Conservation (phyloP, 2,797 vertebrate species). For the Apogon talboti region DNA sequence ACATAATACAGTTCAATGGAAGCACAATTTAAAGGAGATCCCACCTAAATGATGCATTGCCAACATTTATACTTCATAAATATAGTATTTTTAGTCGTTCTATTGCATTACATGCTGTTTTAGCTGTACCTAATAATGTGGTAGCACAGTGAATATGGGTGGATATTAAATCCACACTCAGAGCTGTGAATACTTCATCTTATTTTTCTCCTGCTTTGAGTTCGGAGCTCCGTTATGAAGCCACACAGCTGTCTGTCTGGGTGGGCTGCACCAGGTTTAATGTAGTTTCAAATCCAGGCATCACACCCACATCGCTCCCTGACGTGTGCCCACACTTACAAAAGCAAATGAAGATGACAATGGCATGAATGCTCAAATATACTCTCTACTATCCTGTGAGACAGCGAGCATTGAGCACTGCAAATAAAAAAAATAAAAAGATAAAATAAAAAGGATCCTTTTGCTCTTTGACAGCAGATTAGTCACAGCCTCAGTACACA, state of each 20-base stretch:
- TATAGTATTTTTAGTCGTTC: not conserved
- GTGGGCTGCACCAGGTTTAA: slow-evolving; percentile 28
- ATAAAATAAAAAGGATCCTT: not conserved
- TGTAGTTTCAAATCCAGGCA: slow-evolving; percentile 46
- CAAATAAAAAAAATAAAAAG: slow-evolving; percentile 7
- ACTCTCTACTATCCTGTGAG: slow-evolving; percentile 19
- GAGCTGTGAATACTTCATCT: slow-evolving; percentile 41
- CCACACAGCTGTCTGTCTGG: slow-evolving; percentile 33
- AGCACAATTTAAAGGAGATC: not conserved
- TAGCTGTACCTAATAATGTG: slow-evolving; percentile 12
- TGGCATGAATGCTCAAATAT: slow-evolving; percentile 16
- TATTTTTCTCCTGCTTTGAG: slow-evolving; percentile 27
- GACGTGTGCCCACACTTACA: slow-evolving; percentile 34
- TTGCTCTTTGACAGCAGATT: slow-evolving; percentile 14
- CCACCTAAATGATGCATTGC: not conserved
- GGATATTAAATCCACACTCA: slow-evolving; percentile 32
- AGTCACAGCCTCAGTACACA: slow-evolving; percentile 8
- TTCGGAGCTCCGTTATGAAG: too few relatives aligned
- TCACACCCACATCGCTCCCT: slow-evolving; percentile 32
- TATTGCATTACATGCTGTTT: not conserved
- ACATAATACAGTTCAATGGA: not conserved
- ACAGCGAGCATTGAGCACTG: not conserved
- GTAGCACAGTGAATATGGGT: not conserved
- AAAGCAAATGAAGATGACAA: slow-evolving; percentile 36
- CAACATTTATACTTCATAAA: slow-evolving; percentile 6